These are phyloP conservation scores for Ceriagrion tenellum DNA, from an alignment of 2,888 invertebrate species.

Conservation along the genomic window DNA sequence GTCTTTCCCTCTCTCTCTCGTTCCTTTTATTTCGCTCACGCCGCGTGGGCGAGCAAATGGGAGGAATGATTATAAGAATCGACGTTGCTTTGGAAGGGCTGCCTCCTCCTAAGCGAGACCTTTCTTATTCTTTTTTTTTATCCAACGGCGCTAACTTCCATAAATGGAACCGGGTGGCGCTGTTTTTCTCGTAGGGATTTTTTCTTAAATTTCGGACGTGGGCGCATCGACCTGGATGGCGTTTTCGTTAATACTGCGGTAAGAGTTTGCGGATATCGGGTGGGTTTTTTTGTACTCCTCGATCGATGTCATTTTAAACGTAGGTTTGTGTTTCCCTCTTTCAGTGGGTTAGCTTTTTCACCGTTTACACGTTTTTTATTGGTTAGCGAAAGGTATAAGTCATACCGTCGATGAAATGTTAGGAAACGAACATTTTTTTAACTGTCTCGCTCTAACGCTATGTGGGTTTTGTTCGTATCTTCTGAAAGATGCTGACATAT, in stretches of 20 bases:
- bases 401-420: background rate
- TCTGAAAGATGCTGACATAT: no score
- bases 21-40: background rate
- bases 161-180: slow-evolving; percentile 42
- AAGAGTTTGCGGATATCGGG: background rate
- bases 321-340: background rate
- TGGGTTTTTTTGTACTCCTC: background rate
- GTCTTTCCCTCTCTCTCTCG: background rate
- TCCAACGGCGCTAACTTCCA: slow-evolving; percentile 45
- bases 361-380: background rate
- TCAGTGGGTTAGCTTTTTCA: background rate
- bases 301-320: background rate
- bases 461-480: no score
- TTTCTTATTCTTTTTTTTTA: background rate
- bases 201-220: background rate
- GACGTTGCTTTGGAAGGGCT: background rate
- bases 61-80: background rate
- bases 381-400: background rate
- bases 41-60: background rate
- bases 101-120: background rate
- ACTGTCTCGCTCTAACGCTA: background rate
- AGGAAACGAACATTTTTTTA: background rate
- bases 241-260: background rate
- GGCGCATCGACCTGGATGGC: background rate
- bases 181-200: background rate